These are phyloP conservation scores for Platygyra sinensis DNA, from an alignment of 64 coral and sea anemone genomes.

Conservation along the genomic window DNA sequence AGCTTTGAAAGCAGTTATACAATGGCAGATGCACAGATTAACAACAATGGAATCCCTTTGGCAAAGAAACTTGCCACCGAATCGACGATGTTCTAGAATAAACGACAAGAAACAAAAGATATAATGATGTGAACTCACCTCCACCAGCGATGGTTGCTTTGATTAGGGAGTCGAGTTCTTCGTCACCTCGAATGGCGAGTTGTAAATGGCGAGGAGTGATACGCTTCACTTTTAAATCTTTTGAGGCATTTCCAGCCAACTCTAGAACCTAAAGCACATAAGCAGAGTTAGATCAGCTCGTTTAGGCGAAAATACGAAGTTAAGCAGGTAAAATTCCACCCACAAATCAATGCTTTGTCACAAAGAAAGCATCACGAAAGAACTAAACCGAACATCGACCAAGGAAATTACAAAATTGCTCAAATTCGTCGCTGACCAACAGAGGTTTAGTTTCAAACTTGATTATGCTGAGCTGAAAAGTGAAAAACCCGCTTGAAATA, in stretches of 20 bases:
- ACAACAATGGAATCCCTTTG: too few relatives aligned
- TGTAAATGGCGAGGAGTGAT: constrained; percentile 99
- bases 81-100: too few relatives aligned
- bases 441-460: background rate
- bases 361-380: background rate
- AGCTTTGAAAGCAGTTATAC: too few relatives aligned
- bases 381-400: background rate
- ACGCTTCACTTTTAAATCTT: constrained; percentile 99
- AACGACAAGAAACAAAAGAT: background rate
- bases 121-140: constrained; percentile 58
- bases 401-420: background rate
- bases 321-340: background rate
- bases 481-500: background rate
- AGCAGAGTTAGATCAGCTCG: background rate
- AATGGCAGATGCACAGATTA: too few relatives aligned
- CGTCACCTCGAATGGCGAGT: constrained; percentile 97
- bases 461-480: background rate
- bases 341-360: background rate
- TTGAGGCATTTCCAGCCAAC: constrained; percentile 99
- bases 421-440: background rate
- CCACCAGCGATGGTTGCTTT: constrained; percentile 99
- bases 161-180: constrained; percentile 99
- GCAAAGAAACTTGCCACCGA: too few relatives aligned
- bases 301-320: background rate
- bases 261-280: constrained; percentile 81